These are phyloP conservation scores for Eospalax fontanierii DNA, from an alignment of 2,797 vertebrate genomes.

Conservation along the genomic window DNA sequence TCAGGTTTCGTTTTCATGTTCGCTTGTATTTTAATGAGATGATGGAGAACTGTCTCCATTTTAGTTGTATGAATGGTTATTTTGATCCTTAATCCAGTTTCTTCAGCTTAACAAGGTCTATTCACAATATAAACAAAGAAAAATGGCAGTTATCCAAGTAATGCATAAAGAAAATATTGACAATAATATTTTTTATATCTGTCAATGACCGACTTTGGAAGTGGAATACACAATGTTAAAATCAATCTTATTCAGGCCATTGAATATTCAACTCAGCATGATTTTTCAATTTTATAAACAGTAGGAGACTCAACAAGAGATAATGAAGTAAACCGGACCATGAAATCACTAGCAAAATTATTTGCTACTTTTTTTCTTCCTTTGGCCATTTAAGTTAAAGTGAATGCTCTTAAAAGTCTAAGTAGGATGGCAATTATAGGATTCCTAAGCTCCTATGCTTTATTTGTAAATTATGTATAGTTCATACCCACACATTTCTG, in stretches of 20 bases:
- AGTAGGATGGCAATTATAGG: conserved; percentile 59
- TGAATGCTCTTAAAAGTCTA: conserved; percentile 77
- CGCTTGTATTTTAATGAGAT: background rate
- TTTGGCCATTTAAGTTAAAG: conserved; percentile 82
- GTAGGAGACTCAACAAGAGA: conserved; percentile 83
- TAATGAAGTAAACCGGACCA: conserved; percentile 78
- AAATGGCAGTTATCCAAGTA: conserved; percentile 15
- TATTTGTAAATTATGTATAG: background rate
- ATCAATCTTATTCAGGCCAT: conserved; percentile 77
- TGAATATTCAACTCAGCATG: conserved; percentile 85
- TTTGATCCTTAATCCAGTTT: conserved; percentile 6
- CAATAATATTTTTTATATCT: conserved; percentile 51
- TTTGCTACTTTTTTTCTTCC: conserved; percentile 77
- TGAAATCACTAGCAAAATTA: conserved; percentile 76
- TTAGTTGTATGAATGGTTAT: background rate
- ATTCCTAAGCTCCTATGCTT: conserved; percentile 56
- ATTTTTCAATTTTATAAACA: conserved; percentile 88
- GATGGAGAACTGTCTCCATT: background rate
- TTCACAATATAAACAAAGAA: conserved; percentile 11
- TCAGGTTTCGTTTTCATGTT: background rate
- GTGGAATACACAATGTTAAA: conserved; percentile 67
- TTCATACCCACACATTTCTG: background rate
- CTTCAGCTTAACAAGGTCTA: background rate
- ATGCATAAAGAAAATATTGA: conserved; percentile 68
- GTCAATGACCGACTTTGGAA: conserved; percentile 71